Evolutionary conservation across 2,113 vertebrate species (phyloP).

Genomic region (Gambusia holbrooki): DNA sequence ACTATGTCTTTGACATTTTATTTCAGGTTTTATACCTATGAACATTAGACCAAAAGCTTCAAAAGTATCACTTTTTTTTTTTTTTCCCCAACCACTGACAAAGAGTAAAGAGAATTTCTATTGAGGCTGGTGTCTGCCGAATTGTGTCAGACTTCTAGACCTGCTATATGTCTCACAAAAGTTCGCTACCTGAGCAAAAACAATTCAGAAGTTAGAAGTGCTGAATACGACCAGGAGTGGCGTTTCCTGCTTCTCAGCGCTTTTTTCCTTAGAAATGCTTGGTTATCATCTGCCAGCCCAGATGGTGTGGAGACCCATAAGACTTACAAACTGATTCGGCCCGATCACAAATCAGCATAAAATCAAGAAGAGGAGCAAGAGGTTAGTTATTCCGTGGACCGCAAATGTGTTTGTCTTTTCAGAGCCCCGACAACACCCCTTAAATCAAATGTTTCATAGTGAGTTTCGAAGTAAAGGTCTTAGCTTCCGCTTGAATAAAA

Average conservation of each 20-base stretch:
- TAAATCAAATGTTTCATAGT: neutral
- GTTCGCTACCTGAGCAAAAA: slow-evolving; percentile 45
- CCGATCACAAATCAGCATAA: slow-evolving; percentile 66
- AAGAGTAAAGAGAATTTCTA: slow-evolving; percentile 5
- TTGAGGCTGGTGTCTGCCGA: slow-evolving; percentile 9
- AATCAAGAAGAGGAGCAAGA: slow-evolving; percentile 52
- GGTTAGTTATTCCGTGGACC: slow-evolving; percentile 20
- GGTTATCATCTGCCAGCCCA: slow-evolving; percentile 73
- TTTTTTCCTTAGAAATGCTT: slow-evolving; percentile 45
- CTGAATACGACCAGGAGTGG: slow-evolving; percentile 59
- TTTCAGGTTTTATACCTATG: slow-evolving; percentile 40
- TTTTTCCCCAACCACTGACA: slow-evolving; percentile 24
- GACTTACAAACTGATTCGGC: slow-evolving; percentile 68
- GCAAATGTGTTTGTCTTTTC: slow-evolving; percentile 29
- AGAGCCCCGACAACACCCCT: slow-evolving; percentile 10
- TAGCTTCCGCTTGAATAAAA: neutral
- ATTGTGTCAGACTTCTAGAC: slow-evolving; percentile 5
- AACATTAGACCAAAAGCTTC: slow-evolving; percentile 53
- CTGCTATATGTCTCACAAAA: slow-evolving; percentile 19
- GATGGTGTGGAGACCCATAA: slow-evolving; percentile 71
- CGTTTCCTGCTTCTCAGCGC: slow-evolving; percentile 60
- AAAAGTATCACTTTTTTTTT: slow-evolving; percentile 20
- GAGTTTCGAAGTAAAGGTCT: neutral
- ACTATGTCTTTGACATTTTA: slow-evolving; percentile 30
- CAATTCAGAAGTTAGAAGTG: slow-evolving; percentile 58